Evolutionary conservation across 2,113 vertebrate species (phyloP).

Genomic region (Nothoprocta pentlandii): DNA sequence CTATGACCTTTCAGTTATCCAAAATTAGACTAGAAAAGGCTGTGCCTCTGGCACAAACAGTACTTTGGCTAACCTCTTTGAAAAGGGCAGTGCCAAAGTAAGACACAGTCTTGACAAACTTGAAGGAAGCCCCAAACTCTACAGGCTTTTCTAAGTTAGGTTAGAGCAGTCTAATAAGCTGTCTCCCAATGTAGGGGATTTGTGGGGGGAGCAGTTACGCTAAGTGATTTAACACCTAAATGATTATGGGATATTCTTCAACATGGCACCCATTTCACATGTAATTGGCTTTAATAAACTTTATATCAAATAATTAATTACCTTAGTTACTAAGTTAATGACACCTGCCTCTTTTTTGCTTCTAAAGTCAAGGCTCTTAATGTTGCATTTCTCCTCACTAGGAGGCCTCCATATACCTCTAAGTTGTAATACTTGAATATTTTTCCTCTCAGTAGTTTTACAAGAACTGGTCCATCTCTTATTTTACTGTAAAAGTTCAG

Average conservation of each 20-base stretch:
- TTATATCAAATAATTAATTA: not conserved
- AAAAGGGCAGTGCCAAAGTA: slow-evolving; percentile 32
- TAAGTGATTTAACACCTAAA: not conserved
- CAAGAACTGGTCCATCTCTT: not conserved
- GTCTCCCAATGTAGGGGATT: not conserved
- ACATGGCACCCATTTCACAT: not conserved
- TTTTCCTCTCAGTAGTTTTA: not conserved
- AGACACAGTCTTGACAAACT: not conserved
- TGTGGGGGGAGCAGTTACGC: not conserved
- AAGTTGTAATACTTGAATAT: not conserved
- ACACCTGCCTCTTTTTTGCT: not conserved
- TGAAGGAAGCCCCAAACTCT: not conserved
- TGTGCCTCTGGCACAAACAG: slow-evolving; percentile 33
- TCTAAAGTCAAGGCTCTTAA: not conserved
- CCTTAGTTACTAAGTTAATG: not conserved
- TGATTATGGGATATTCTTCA: not conserved
- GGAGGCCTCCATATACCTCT: not conserved
- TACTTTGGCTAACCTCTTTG: not conserved
- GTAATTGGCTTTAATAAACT: not conserved
- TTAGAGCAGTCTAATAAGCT: not conserved
- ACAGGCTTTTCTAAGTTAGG: not conserved
- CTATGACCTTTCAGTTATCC: slow-evolving; percentile 50
- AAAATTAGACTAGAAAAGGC: slow-evolving; percentile 2
- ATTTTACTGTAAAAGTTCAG: not conserved
- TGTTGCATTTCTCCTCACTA: not conserved